Percentiles rank a stretch among this genome's conserved stretches.
Evolutionary conservation across 2,797 vertebrate species (phyloP).

Genomic region (Tolypeutes matacus): DNA sequence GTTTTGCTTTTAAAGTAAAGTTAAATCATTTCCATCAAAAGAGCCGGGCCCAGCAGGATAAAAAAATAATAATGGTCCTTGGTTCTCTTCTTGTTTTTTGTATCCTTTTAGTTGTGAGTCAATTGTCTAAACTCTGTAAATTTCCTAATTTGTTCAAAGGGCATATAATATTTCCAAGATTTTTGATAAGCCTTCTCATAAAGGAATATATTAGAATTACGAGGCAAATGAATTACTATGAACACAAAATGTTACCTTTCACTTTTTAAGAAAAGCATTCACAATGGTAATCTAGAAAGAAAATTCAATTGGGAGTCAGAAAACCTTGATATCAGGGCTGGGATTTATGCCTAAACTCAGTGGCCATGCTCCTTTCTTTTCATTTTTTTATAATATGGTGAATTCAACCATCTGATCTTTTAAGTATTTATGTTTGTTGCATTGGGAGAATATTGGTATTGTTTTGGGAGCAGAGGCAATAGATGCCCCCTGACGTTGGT

Average conservation of each 20-base stretch:
- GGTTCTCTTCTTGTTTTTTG: neutral
- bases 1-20: slow-evolving; percentile 59
- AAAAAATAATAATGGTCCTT: neutral
- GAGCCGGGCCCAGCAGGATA: neutral
- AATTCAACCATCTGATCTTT: neutral
- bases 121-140: neutral
- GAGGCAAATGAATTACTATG: slow-evolving; percentile 22
- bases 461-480: neutral
- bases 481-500: neutral
- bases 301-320: neutral
- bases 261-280: neutral
- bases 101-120: neutral
- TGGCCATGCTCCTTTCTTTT: neutral
- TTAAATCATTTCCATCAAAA: slow-evolving; percentile 32
- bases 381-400: neutral
- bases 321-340: neutral
- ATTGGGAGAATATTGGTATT: neutral
- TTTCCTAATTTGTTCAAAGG: neutral
- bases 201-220: slow-evolving; percentile 30
- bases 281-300: neutral
- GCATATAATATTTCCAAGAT: neutral
- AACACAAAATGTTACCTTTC: neutral
- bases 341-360: neutral
- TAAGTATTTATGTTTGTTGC: neutral
- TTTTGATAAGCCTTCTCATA: neutral